Base-by-base conservation (phyloP, 2,113 vertebrate genomes). In the Psephotus haematonotus region DNA sequence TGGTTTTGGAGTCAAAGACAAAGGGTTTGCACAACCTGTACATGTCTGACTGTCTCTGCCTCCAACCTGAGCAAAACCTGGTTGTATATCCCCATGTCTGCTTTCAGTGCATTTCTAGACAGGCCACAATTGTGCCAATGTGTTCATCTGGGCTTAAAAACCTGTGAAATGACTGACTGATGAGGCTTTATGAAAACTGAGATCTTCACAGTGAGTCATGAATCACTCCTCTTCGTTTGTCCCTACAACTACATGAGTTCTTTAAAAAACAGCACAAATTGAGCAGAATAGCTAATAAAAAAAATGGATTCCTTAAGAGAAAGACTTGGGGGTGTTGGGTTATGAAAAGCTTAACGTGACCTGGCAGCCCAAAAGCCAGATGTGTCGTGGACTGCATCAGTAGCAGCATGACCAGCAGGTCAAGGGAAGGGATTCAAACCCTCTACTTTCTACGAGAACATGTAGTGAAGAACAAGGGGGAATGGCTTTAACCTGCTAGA, bases 271-370 rank as follows among this genome's bases (percentile, higher is more conserved):
- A 53, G 33, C 85, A 68, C 64, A 95, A 72, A 86, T 9, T 74
- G 78, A 90, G 85, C 79, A 90, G 70, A 88, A 90, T n/a, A 74
- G 50, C 70, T 90, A 95, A 95, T 92, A 86, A 91, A 92, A 92
- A 92, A 91, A 86, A 59, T 47, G 55, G 52, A 70, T 94, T 81
- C 82, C 64, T 27, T 57, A 81, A 85, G 85, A 90, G 57, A 59
- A 59, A 59, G 22, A 35, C 33, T 59, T 59, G 33, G 33, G 22
- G 57, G 57, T 59, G 33, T 35, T 59, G 57, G 33, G 6, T 59
- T 23, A 59, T 16, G 57, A 59, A 35, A 59, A 35, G 57, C 22
- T 35, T 22, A 35, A 35, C 7, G 6, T 59, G 57, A 35, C 22
- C n/a, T 59, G 33, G 14, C 57, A 24, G 57, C 57, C 57, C 57